Conservation (phyloP, 2,888 invertebrate genomes). For the Parnassius apollo region DNA sequence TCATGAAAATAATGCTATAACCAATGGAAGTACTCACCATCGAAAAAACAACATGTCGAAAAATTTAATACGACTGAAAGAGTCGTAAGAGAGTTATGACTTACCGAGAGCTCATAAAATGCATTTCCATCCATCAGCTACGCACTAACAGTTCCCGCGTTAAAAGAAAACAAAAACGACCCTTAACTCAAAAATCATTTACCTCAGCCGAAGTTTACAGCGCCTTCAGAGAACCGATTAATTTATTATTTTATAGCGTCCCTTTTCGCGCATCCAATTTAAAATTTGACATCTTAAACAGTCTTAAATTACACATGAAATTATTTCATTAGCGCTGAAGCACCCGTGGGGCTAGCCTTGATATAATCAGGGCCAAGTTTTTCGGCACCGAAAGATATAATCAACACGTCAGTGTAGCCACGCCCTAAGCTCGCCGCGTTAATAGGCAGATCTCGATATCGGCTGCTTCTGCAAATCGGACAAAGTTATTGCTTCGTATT, state of each 20-base stretch:
- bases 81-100: constrained; percentile 3
- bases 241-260: constrained; percentile 73
- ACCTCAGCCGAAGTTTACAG: constrained; percentile 32
- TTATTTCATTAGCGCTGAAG: constrained; percentile 75
- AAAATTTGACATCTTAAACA: constrained; percentile 81
- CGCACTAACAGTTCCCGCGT: constrained; percentile 28
- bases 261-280: constrained; percentile 79
- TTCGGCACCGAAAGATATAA: constrained; percentile 70
- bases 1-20: too few relatives aligned
- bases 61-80: neutral
- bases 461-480: constrained; percentile 57
- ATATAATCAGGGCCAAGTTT: constrained; percentile 42
- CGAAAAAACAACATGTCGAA: too few relatives aligned
- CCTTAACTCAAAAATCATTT: constrained; percentile 59
- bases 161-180: constrained; percentile 34
- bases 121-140: constrained; percentile 37
- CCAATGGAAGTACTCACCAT: too few relatives aligned
- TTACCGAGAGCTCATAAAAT: constrained; percentile 25
- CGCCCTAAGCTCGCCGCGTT: constrained; percentile 69
- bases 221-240: constrained; percentile 73
- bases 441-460: constrained; percentile 71
- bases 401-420: constrained; percentile 69
- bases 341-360: constrained; percentile 49
- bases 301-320: constrained; percentile 77
- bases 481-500: constrained; percentile 36